phyloP scores from a whole-genome alignment of 2,113 vertebrate genomes.

The Prietella phreatophila region DNA sequence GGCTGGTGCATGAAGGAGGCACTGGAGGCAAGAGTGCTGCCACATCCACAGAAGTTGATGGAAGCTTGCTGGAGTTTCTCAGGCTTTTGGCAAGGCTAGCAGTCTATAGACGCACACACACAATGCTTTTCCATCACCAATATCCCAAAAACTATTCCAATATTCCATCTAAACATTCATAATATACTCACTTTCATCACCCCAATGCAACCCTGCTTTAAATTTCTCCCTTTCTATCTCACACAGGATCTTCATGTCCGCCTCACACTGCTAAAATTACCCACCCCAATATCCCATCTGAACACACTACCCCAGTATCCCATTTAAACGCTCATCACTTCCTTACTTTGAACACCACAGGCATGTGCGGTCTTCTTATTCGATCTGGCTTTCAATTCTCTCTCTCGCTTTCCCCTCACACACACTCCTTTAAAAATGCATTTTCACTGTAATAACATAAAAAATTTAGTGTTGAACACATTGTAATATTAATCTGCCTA shows the following conservation, averaged over 20 bases:
- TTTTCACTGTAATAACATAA: neutral
- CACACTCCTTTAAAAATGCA: neutral
- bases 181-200: neutral
- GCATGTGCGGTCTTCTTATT: neutral
- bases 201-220: neutral
- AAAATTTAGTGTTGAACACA: neutral
- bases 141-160: neutral
- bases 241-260: neutral
- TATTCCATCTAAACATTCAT: neutral
- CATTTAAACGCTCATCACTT: conserved; percentile 25
- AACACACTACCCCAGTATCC: neutral
- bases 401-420: neutral
- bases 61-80: conserved; percentile 61
- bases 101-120: conserved; percentile 64
- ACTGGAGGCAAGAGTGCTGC: conserved; percentile 51
- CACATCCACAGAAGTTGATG: conserved; percentile 62
- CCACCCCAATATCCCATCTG: conserved; percentile 16
- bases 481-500: conserved; percentile 1
- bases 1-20: conserved; percentile 61
- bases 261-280: conserved; percentile 20
- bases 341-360: conserved; percentile 18
- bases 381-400: neutral
- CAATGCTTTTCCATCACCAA: neutral
- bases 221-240: neutral
- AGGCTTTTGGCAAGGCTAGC: conserved; percentile 66